A percentile compares a stretch with the other conserved stretches of the same genome.
Conservation (phyloP, 2,113 vertebrate species). For the Amphilophus citrinellus region DNA sequence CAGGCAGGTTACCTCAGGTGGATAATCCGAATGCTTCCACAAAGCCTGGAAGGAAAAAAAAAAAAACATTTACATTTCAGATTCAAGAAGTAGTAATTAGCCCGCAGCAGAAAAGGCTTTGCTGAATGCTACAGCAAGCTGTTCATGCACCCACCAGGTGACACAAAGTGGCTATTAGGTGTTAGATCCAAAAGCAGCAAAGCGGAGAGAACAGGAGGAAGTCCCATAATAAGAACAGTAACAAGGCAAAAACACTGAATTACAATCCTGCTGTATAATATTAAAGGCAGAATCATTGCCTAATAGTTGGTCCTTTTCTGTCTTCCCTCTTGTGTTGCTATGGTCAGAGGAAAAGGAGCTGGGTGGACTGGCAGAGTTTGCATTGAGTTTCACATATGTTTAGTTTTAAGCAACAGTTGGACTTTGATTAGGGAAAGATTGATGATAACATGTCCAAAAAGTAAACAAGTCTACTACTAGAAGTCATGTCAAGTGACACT, state of each 20-base stretch:
- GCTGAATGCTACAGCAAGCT: constrained; percentile 2
- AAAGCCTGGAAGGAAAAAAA: not conserved
- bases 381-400: too few relatives aligned
- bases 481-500: too few relatives aligned
- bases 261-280: not conserved
- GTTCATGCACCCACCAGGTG: not conserved
- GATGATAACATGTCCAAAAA: too few relatives aligned
- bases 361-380: too few relatives aligned
- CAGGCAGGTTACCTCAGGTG: constrained; percentile 19
- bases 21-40: not conserved
- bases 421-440: too few relatives aligned
- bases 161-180: constrained; percentile 6
- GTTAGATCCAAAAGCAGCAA: not conserved
- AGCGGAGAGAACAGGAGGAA: not conserved
- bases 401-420: too few relatives aligned
- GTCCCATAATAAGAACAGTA: not conserved
- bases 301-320: too few relatives aligned
- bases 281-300: not conserved
- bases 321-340: not conserved
- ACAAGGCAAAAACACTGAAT: not conserved
- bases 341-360: too few relatives aligned
- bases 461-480: too few relatives aligned
- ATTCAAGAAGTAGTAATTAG: constrained; percentile 23
- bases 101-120: not conserved
- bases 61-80: not conserved